Evolutionary conservation across 2,888 invertebrate species (phyloP).

Genomic region (Drosophila fungiperda): DNA sequence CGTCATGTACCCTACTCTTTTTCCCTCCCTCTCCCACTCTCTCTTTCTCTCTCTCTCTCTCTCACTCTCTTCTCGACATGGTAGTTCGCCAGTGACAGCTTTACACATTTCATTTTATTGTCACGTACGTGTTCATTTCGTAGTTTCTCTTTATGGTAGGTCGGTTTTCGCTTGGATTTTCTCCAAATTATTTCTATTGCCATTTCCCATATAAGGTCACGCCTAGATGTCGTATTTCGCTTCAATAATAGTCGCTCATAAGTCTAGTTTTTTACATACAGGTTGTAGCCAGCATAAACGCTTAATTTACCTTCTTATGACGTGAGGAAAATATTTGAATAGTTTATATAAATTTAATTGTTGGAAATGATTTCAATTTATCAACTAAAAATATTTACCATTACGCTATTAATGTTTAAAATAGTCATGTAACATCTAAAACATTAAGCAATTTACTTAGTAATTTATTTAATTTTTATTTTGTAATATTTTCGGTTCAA

Average conservation of each 20-base stretch:
- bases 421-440: not conserved
- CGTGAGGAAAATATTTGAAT: not conserved
- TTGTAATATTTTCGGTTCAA: not conserved
- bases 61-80: conserved; percentile 3
- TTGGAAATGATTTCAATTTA: not conserved
- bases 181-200: conserved; percentile 63
- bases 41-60: not conserved
- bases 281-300: conserved; percentile 20
- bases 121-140: conserved; percentile 74
- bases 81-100: conserved; percentile 45
- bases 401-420: not conserved
- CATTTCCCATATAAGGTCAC: conserved; percentile 57
- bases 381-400: not conserved
- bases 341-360: not conserved
- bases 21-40: not conserved
- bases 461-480: not conserved
- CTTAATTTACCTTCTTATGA: not conserved
- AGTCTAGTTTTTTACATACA: conserved; percentile 26
- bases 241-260: conserved; percentile 26
- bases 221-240: conserved; percentile 28
- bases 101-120: conserved; percentile 81
- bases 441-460: not conserved
- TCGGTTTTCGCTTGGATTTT: conserved; percentile 50
- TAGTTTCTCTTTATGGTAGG: conserved; percentile 72
- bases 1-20: not conserved